Conservation (phyloP, 2,888 invertebrate genomes). For the Cheilosia scutellata region DNA sequence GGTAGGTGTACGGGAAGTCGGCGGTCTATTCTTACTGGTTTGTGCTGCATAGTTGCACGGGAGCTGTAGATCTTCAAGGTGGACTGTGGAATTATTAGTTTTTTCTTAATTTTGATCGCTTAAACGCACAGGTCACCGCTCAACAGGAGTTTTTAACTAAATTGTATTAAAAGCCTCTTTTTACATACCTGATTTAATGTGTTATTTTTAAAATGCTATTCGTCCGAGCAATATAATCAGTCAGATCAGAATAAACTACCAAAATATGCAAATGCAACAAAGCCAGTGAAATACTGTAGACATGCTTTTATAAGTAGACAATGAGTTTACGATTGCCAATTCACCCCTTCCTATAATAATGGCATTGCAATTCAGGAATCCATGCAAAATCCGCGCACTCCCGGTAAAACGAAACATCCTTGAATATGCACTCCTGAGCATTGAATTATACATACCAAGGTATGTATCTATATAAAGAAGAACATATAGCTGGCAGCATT, state of each 20-base stretch:
- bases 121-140: no score
- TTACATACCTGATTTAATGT: neutral
- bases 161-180: no score
- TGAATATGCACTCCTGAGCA: constrained; percentile 32
- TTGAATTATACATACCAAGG: constrained; percentile 18
- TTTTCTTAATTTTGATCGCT: no score
- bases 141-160: no score
- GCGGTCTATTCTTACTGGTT: no score
- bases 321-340: constrained; percentile 29
- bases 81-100: no score
- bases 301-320: constrained; percentile 10
- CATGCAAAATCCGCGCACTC: constrained; percentile 15
- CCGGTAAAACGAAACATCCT: constrained; percentile 50
- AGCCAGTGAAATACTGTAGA: constrained; percentile 10
- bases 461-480: constrained; percentile 4
- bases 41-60: no score
- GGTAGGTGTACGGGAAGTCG: no score
- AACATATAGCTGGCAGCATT: constrained; percentile 6
- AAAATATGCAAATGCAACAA: constrained; percentile 46
- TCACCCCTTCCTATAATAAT: neutral
- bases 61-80: no score
- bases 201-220: neutral
- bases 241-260: constrained; percentile 12
- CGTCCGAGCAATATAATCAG: constrained; percentile 19
- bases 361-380: constrained; percentile 12